Evolutionary conservation across 2,113 vertebrate species (phyloP).

Genomic region (Butastur rufipennis): DNA sequence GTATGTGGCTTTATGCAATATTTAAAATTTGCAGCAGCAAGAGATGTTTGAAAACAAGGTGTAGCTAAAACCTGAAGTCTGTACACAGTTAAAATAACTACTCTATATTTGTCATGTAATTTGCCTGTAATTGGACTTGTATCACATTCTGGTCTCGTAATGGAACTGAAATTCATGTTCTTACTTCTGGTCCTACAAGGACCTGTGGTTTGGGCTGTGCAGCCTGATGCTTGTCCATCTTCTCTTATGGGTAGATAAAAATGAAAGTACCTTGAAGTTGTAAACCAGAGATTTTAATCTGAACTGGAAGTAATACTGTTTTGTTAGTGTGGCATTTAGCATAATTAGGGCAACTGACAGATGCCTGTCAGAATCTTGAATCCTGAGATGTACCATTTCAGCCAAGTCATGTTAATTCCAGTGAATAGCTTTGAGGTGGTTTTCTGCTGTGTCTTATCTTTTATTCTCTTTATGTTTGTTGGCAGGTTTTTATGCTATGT

Average conservation of each 20-base stretch:
- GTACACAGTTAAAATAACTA: neutral
- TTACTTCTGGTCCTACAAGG: neutral
- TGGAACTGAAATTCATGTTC: neutral
- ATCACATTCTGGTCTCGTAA: neutral
- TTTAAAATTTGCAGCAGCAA: neutral
- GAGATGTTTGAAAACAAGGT: neutral
- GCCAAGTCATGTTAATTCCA: neutral
- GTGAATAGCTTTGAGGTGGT: neutral
- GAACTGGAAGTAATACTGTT: neutral
- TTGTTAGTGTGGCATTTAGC: neutral
- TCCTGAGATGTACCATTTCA: neutral
- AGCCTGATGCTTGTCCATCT: neutral
- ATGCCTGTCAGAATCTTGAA: neutral
- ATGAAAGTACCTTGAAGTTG: neutral
- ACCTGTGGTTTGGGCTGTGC: neutral
- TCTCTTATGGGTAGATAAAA: neutral
- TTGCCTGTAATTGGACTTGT: neutral
- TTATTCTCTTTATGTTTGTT: neutral
- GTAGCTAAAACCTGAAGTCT: neutral
- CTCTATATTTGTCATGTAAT: neutral
- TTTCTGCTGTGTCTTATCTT: neutral
- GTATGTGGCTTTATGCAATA: neutral
- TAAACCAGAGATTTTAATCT: neutral
- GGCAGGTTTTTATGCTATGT: neutral
- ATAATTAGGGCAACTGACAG: neutral